Percentiles rank a stretch among this genome's conserved stretches.
phyloP scores from a whole-genome alignment of 2,113 vertebrate species.

The Sinosuthora webbiana region DNA sequence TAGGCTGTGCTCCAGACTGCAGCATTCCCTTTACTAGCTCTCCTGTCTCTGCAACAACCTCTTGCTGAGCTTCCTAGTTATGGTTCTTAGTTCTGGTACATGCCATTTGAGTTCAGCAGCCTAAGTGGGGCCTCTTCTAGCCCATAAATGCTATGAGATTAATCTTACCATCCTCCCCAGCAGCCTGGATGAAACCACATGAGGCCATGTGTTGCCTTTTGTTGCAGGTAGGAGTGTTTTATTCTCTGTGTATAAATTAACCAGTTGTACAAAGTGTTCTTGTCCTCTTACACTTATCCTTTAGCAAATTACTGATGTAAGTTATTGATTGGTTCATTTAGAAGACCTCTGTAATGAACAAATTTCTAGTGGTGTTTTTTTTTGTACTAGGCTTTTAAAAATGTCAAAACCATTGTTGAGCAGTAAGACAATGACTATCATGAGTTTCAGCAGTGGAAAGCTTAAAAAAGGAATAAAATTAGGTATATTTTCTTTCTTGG shows the following conservation, averaged over 20 bases:
- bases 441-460: background rate
- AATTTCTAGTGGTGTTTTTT: background rate
- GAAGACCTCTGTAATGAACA: background rate
- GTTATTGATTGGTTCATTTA: background rate
- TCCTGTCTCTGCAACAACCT: background rate
- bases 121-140: background rate
- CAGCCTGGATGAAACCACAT: background rate
- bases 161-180: background rate
- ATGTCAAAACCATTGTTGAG: background rate
- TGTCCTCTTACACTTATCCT: background rate
- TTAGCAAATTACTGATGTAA: background rate
- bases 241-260: background rate
- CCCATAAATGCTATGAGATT: background rate
- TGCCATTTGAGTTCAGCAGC: background rate
- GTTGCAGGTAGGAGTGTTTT: background rate
- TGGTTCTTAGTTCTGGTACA: background rate
- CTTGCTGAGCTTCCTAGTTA: background rate
- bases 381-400: background rate
- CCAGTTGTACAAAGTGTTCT: background rate
- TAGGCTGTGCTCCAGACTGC: background rate
- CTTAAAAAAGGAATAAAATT: background rate
- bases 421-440: rapidly evolving
- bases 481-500: background rate
- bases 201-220: background rate
- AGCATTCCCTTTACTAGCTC: background rate